Evolutionary conservation across 23 tunicate species (phyloP).

Genomic region (Trididemnum nubilum): DNA sequence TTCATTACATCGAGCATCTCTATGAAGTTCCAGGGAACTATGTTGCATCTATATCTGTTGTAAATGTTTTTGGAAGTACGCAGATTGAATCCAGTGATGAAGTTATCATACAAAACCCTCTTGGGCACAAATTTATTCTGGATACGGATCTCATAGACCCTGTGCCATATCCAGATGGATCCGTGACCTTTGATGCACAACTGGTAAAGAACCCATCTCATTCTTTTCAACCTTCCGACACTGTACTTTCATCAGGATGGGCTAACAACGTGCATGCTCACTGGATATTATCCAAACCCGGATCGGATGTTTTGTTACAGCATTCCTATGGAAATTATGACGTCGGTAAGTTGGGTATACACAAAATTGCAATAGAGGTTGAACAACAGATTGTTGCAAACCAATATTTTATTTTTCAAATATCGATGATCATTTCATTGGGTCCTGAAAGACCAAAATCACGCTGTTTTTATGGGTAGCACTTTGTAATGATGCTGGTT

Average conservation of each 20-base stretch:
- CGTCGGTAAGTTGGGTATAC: conserved; percentile 52
- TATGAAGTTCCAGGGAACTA: conserved; percentile 66
- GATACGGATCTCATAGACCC: conserved; percentile 8
- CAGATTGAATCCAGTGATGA: background rate
- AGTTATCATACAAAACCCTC: conserved; percentile 67
- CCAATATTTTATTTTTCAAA: no score
- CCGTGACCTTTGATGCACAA: conserved; percentile 35
- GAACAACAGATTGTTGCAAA: no score
- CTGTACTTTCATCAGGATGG: conserved; percentile 34
- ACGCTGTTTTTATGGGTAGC: no score
- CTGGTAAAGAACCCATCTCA: conserved; percentile 1
- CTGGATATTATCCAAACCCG: conserved; percentile 7
- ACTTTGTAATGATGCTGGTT: no score
- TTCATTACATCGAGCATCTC: conserved; percentile 42
- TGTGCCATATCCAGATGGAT: conserved; percentile 65
- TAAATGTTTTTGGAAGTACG: conserved; percentile 44
- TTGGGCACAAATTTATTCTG: conserved; percentile 31
- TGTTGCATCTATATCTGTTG: conserved; percentile 38
- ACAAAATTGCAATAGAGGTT: background rate
- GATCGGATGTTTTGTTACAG: background rate
- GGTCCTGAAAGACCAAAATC: no score
- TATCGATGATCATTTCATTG: no score
- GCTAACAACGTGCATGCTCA: conserved; percentile 65
- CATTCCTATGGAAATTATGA: conserved; percentile 43
- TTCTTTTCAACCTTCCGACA: background rate